Base-by-base conservation (phyloP, 1,140 invertebrate genomes). In the Papilio dardanus region DNA sequence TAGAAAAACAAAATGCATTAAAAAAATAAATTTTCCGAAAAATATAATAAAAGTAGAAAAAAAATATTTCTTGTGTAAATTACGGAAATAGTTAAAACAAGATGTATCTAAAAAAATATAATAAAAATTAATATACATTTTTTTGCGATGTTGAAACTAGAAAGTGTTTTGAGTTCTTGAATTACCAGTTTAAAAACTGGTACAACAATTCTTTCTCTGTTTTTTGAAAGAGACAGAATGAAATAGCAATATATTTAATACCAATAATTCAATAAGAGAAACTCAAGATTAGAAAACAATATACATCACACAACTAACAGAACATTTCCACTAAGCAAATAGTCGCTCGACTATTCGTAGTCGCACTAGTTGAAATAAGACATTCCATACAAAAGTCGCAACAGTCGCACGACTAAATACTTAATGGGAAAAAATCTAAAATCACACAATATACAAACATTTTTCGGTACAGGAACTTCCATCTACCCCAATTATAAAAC, bases 381-480 rank as follows among this genome's bases (percentile, higher is more conserved):
- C 42, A 19, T 46, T 42, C 5, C 16, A 46, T 46, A 8, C 16
- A n/a, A 10, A 35, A n/a, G 33, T 35, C 33, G 33, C 33, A 37
- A 33, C 14, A 37, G 35, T 10, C 14, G 2, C 35, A 14, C 35
- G 8, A 37, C 35, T 37, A 37, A 12, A 2, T 12, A 4, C 10
- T 37, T 12, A 46, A 1, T 19, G n/a, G 16, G 19, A 46, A n/a
- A 14, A 58, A 28, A 58, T 37, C 35, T 37, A 58, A 69, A 21
- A 40, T 35, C 67, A 46, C 67, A 69, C 7, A n/a, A 42, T 28
- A 37, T 19, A 35, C 12, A 42, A 37, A 12, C 1, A 69, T 69
- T 7, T 42, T 42, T 68, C 35, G 10, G 19, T 42, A 40, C 67
- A 69, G 67, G 54, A 62, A 62, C 54, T 62, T 54, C 6, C 54